phyloP scores from a whole-genome alignment of 2,113 vertebrate genomes.

The Platycercus adscitus region DNA sequence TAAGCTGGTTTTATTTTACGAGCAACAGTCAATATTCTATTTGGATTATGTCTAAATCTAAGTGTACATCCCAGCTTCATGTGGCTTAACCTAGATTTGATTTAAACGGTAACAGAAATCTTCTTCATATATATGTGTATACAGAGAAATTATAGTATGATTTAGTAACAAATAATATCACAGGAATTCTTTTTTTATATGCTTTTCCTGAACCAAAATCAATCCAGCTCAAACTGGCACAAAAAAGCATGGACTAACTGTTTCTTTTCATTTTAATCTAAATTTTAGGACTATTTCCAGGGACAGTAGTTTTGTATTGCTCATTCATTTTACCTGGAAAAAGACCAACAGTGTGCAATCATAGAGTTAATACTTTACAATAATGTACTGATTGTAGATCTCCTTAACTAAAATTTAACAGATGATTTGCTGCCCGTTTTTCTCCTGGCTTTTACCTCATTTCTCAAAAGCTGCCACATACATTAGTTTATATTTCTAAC shows the following conservation, averaged over 20 bases:
- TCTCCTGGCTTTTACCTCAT: neutral
- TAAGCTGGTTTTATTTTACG: neutral
- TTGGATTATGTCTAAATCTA: neutral
- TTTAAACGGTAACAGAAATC: neutral
- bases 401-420: neutral
- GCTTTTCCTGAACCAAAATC: neutral
- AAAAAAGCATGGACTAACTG: neutral
- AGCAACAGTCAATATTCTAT: neutral
- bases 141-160: neutral
- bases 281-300: neutral
- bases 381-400: neutral
- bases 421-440: neutral
- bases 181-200: neutral
- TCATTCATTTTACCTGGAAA: neutral
- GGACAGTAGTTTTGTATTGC: neutral
- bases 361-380: neutral
- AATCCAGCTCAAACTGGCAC: neutral
- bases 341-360: neutral
- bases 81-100: neutral
- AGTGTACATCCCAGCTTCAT: neutral
- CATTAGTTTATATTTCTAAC: rapidly evolving
- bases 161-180: neutral
- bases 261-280: neutral
- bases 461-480: neutral
- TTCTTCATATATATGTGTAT: neutral